Evolutionary conservation across 1,140 invertebrate genomes (phyloP).

Genomic region (Diploscapter pachys): DNA sequence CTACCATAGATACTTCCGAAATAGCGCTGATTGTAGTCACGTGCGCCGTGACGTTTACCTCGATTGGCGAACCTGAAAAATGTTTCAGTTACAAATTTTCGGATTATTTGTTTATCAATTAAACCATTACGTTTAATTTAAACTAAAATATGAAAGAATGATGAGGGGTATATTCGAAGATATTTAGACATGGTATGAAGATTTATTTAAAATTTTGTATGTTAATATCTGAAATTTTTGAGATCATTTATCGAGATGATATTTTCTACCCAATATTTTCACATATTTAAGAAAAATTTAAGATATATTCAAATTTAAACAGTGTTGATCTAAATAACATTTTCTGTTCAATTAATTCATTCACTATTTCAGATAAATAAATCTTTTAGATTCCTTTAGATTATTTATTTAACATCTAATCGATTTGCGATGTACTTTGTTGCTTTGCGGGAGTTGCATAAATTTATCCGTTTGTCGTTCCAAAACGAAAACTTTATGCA

Average conservation of each 20-base stretch:
- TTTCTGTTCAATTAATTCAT: too few species aligned
- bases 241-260: not conserved
- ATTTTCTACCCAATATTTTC: not conserved
- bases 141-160: too few species aligned
- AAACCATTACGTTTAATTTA: not conserved
- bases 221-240: not conserved
- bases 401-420: too few species aligned
- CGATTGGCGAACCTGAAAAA: conserved; percentile 65
- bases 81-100: not conserved
- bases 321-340: too few species aligned
- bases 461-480: too few species aligned
- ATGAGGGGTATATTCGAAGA: not conserved
- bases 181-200: not conserved
- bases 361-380: too few species aligned
- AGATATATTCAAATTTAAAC: too few species aligned
- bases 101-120: not conserved
- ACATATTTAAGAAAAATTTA: too few species aligned
- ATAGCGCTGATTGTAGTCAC: conserved; percentile 96
- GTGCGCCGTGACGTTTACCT: conserved; percentile 95
- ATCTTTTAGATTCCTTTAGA: too few species aligned
- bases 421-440: too few species aligned
- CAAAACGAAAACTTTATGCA: too few species aligned
- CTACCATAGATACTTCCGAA: conserved; percentile 97
- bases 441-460: too few species aligned
- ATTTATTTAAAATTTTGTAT: not conserved